phyloP scores from a whole-genome alignment of 2,797 vertebrate genomes.

The Epinephelus awoara region DNA sequence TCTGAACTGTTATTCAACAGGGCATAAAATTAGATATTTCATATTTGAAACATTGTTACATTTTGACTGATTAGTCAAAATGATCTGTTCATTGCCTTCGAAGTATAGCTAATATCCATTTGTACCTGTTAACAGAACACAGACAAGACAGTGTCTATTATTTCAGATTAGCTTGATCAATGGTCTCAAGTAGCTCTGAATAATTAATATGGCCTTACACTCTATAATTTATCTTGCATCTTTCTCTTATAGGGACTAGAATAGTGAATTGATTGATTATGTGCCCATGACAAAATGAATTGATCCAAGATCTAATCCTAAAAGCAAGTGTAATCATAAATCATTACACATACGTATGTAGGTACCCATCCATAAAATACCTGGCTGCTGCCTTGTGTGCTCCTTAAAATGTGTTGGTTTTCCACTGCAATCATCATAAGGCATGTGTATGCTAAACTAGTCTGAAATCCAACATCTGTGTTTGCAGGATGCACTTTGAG shows the following conservation, averaged over 20 bases:
- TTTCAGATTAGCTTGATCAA: slow-evolving; percentile 51
- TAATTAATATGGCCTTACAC: slow-evolving; percentile 41
- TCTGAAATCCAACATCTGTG: slow-evolving; percentile 70
- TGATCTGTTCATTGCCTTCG: slow-evolving; percentile 31
- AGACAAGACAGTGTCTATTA: slow-evolving; percentile 33
- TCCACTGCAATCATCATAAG: slow-evolving; percentile 52
- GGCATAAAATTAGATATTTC: slow-evolving; percentile 34
- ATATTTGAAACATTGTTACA: slow-evolving; percentile 24
- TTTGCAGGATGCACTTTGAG: slow-evolving; percentile 73
- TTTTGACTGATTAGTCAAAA: slow-evolving; percentile 46
- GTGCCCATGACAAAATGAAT: slow-evolving; percentile 55
- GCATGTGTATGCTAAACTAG: slow-evolving; percentile 55
- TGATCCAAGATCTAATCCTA: slow-evolving; percentile 40
- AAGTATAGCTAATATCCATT: slow-evolving; percentile 48
- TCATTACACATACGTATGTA: slow-evolving; percentile 23
- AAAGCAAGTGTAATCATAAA: slow-evolving; percentile 39
- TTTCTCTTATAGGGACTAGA: slow-evolving; percentile 34
- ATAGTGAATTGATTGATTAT: slow-evolving; percentile 25
- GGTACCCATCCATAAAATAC: slow-evolving; percentile 17
- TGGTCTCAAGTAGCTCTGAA: slow-evolving; percentile 38
- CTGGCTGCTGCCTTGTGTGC: slow-evolving; percentile 36
- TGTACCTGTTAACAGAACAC: slow-evolving; percentile 49
- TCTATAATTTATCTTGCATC: slow-evolving; percentile 32
- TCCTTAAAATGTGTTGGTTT: slow-evolving; percentile 46
- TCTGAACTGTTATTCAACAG: slow-evolving; percentile 35